Base-by-base conservation (phyloP, 2,113 vertebrate species). In the Cynocephalus volans region DNA sequence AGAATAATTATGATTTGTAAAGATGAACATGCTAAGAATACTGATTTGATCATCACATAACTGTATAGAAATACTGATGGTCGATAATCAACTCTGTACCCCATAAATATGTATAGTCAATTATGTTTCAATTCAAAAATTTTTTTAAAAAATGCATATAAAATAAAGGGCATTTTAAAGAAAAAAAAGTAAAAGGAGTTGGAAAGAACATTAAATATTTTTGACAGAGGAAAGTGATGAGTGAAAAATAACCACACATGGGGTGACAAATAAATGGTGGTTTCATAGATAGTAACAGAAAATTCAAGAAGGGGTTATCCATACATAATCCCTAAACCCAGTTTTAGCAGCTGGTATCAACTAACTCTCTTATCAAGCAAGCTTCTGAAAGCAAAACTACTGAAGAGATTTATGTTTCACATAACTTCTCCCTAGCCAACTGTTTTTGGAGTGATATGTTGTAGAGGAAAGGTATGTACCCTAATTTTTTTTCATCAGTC, bases 351-450 rank as follows among this genome's bases (percentile, higher is more conserved):
- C 28, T 84, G 41, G 10, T 45, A 56, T 84, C 76, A 70, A 41
- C 31, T 36, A 79, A 83, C 21, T 81, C 3, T 65, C 19, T 88
- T 84, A 88, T 50, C 45, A 93, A 62, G 12, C 45, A 93, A 62
- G 12, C 18, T 88, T 88, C 31, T 77, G 33, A 91, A 84, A 90
- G 14, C 62, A 84, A 96, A 97, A 64, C 7, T n/a, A 80, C 15
- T 41, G 31, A 56, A 67, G 41, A 85, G 67, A 83, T 93, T 88
- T 93, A 1, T 75, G 50, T 91, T 84, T 88, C 62, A 67, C 9
- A 36, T 60, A 28, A 23, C 2, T 26, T 95, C 48, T 88, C n/a
- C 24, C n/a, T 88, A 92, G n/a, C 64, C 65, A 90, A 90, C 6
- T 62, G 75, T 93, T 60, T 81, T 52, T 82, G 14, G 7, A 60